Conservation (phyloP, 2,113 vertebrate species). For the Pelecanoides urinatrix region DNA sequence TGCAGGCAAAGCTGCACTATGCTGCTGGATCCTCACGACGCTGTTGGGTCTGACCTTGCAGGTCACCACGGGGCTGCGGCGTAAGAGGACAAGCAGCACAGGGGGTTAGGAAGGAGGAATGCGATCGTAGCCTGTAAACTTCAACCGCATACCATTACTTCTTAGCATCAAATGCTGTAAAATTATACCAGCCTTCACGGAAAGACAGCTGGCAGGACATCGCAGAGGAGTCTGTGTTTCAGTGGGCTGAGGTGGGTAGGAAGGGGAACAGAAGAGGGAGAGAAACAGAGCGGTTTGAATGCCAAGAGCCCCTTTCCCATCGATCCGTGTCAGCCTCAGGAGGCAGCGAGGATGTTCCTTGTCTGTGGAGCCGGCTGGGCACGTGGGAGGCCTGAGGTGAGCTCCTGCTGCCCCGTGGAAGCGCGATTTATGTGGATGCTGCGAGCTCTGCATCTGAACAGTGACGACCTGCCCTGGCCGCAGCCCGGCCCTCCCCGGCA, state of each 20-base stretch:
- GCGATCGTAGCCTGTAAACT: not conserved
- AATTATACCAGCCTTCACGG: not conserved
- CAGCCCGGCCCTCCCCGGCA: not conserved
- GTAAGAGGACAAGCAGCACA: not conserved
- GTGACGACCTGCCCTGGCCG: not conserved
- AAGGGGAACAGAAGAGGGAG: not conserved
- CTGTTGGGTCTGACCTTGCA: not conserved
- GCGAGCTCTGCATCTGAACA: not conserved
- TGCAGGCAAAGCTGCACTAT: not conserved
- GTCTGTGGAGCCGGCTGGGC: not conserved
- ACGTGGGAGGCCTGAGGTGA: fast-evolving
- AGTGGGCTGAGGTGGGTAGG: not conserved
- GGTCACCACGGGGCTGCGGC: fast-evolving
- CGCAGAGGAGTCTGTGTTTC: not conserved
- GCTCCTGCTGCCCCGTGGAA: not conserved
- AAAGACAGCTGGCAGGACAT: not conserved
- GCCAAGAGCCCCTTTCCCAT: not conserved
- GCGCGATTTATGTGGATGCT: not conserved
- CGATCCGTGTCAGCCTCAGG: fast-evolving
- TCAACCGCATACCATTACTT: not conserved
- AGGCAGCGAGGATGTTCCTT: not conserved
- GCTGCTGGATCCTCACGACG: not conserved
- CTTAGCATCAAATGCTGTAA: not conserved
- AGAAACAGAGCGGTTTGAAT: not conserved
- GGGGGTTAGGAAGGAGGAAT: not conserved